Conservation (phyloP, 1,140 invertebrate genomes). For the Drosophila cardini region DNA sequence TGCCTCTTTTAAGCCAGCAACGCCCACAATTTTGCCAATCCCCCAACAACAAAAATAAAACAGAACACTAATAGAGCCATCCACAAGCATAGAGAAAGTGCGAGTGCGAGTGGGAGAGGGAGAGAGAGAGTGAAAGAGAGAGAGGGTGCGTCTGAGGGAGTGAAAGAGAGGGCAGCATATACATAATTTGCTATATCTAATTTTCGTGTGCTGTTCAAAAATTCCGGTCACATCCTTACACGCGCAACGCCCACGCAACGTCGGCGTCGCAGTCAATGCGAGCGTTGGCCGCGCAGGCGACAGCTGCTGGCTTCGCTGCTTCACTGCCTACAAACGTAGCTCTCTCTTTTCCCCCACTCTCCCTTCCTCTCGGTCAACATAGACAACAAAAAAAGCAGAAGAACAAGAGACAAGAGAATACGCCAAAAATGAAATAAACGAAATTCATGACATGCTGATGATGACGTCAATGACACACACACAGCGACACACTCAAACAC, state of each 20-base stretch:
- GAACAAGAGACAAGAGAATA: conserved; percentile 37
- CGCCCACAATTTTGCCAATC: conserved; percentile 40
- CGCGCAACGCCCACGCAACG: conserved; percentile 75
- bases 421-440: conserved; percentile 59
- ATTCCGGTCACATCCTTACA: conserved; percentile 80
- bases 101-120: not conserved
- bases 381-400: conserved; percentile 42
- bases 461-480: conserved; percentile 75
- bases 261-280: conserved; percentile 29
- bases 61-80: conserved; percentile 67
- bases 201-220: conserved; percentile 76
- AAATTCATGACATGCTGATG: conserved; percentile 82
- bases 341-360: not conserved
- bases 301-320: conserved; percentile 43
- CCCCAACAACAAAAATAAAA: conserved; percentile 21
- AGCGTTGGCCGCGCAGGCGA: conserved; percentile 41
- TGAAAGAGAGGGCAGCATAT: conserved; percentile 7
- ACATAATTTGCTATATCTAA: conserved; percentile 74
- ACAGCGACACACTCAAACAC: conserved; percentile 25
- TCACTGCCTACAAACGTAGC: conserved; percentile 2
- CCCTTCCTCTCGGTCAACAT: conserved; percentile 2
- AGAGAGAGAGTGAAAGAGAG: not conserved
- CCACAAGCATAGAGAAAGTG: conserved; percentile 16
- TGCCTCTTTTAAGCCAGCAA: conserved; percentile 10
- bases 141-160: not conserved